Percentiles rank a stretch among this genome's conserved stretches.
Evolutionary conservation across 2,113 vertebrate genomes (phyloP).

Genomic region (Petromus typicus): DNA sequence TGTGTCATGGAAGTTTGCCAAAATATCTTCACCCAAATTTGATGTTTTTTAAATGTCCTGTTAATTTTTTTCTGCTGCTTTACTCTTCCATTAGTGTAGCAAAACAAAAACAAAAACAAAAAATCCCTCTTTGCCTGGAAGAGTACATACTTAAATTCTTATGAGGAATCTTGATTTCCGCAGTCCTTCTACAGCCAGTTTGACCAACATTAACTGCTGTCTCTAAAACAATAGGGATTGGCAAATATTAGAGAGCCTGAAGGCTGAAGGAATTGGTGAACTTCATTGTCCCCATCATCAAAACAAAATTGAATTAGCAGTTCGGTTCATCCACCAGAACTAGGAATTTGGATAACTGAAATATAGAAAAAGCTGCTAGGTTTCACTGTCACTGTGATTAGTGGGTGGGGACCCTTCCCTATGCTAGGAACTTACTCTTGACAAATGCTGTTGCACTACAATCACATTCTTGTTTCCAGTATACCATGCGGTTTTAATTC

Average conservation of each 20-base stretch:
- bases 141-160: conserved; percentile 24
- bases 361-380: not conserved
- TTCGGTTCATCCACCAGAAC: not conserved
- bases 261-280: not conserved
- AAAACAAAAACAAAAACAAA: not conserved
- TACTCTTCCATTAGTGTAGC: not conserved
- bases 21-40: conserved; percentile 22
- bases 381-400: not conserved
- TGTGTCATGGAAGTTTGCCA: not conserved
- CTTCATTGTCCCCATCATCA: not conserved
- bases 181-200: not conserved
- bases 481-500: not conserved
- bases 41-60: not conserved
- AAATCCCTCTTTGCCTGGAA: not conserved
- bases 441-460: not conserved
- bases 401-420: not conserved
- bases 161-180: conserved; percentile 35
- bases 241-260: not conserved
- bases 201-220: not conserved
- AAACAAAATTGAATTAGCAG: not conserved
- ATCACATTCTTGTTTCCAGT: not conserved
- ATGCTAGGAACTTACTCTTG: not conserved
- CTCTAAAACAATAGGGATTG: not conserved
- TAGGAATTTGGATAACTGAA: not conserved
- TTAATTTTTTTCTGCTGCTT: not conserved